Evolutionary conservation across 1,140 invertebrate genomes (phyloP), one percentile per base, ranked within the genome.

Genomic region (Amyelois transitella): DNA sequence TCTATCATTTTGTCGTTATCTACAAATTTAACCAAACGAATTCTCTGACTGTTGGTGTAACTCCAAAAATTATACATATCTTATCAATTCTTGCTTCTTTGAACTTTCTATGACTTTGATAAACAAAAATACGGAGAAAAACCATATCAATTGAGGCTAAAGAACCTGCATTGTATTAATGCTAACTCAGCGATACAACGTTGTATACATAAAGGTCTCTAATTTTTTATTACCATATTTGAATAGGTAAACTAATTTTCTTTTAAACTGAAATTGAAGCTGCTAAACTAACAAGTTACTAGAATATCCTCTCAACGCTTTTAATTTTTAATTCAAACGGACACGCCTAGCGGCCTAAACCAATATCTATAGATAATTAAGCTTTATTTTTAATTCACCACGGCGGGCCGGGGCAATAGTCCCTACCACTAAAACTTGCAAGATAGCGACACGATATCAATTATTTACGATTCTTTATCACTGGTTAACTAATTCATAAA

Each of bases 341-440:
- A 55, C 48, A 60, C 47, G 64, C 48, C 43, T 52, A 21, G 50
- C 57, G 54, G 53, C 51, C 32, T 48, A 51, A 56, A 50, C 50
- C 58, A 57, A 59, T 64, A 58, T 58, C 49, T 61, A 53, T 53
- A 25, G 57, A 43, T 61, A 62, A 65, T 65, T 65, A 55, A 24
- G 53, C 43, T 62, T 60, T 69, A 64, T 66, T 69, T 70, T 65
- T 67, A 62, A 71, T 65, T 71, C 52, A 62, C n/a, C 45, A 65
- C 54, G 52, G 21, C 28, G 25, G 32, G 12, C 4, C n/a, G 32
- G 32, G 17, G 25, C 17, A 12, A 14, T 38, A 12, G 32, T 14
- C n/a, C n/a, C 17, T 38, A 38, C 32, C 17, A 12, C 12, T 14
- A 38, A 38, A 38, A 38, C 32, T 38, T 14, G 32, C 32, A 38